Base-by-base conservation (phyloP, 2,797 vertebrate genomes). In the Anniella stebbinsi region DNA sequence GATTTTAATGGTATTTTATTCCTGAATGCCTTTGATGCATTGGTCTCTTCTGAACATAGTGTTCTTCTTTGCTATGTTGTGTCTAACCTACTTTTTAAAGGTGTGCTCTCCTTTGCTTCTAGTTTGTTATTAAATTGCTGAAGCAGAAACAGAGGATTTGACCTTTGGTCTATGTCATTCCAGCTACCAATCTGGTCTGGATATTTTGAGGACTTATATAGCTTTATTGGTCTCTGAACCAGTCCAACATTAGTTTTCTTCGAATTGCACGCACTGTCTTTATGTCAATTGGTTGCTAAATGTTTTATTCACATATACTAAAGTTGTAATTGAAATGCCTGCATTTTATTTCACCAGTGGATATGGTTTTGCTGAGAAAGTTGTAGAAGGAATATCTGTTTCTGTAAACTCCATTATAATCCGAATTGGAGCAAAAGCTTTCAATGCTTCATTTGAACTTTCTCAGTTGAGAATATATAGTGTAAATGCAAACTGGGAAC, bases 361-460 rank as follows among this genome's bases (percentile, higher is more conserved):
- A 95, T 99, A 99, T 90, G 98, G 99, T 95, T 99, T 99, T 97
- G 99, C 99, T 84, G 99, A 99, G 97, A 99, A 99, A 96, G 99
- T 99, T 88, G 99, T 99, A 41, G 99, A 99, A 97, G 99, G 99
- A 83, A 99, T 99, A 93, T 98, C 99, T 10, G 97, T 99, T 93
- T 99, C 99, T 93, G 98, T 99, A 94, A 99, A 99, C 97, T 99
- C 99, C 95, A 99, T 99, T 89, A 91, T 99, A 92, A 99, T 99
- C 95, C 96, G 98, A 95, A 99, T 99, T 97, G 98, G 98, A 30
- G 99, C 99, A 94, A 99, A 99, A 97, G 99, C 99, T 92, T 99
- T 99, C 94, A 99, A 99, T 93, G 99, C 99, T 90, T 99, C 99
- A 78, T 99, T 99, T 93, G 99, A 99, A 97, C 98, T 99, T 93